A percentile compares a stretch with the other conserved stretches of the same genome.
Evolutionary conservation across 2,888 invertebrate species (phyloP).

Genomic region (Dinocampus coccinellae): DNA sequence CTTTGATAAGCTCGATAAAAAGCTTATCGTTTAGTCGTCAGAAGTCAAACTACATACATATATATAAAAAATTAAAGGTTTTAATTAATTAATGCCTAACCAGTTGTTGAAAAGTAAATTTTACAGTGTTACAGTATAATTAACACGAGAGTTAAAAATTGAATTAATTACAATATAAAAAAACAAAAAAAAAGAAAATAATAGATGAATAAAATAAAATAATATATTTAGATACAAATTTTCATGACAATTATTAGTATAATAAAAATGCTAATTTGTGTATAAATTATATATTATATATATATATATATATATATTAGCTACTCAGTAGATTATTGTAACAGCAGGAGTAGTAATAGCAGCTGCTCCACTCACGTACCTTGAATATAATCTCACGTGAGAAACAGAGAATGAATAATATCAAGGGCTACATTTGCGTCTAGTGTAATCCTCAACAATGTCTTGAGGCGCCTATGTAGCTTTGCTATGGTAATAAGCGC

Average conservation of each 20-base stretch:
- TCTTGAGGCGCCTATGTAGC: slow-evolving; percentile 45
- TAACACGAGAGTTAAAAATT: background rate
- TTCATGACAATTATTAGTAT: background rate
- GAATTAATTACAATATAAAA: background rate
- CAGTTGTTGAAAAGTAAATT: background rate
- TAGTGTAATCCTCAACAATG: slow-evolving; percentile 48
- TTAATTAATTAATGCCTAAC: background rate
- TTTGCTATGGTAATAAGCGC: slow-evolving; percentile 49
- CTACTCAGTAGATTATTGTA: background rate
- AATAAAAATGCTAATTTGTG: background rate
- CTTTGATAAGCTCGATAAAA: slow-evolving; percentile 8
- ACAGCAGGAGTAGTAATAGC: slow-evolving; percentile 1
- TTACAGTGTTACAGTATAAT: background rate
- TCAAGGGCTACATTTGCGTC: slow-evolving; percentile 31
- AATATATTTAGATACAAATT: background rate
- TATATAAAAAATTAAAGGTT: background rate
- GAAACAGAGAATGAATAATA: slow-evolving; percentile 34
- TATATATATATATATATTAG: background rate
- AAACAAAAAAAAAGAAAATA: no score
- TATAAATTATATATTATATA: background rate
- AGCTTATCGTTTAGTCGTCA: background rate
- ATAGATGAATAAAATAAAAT: no score
- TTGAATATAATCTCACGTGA: slow-evolving; percentile 29
- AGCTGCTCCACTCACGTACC: slow-evolving; percentile 14
- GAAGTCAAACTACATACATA: background rate